These are phyloP conservation scores for Megastigmus dorsalis DNA, from an alignment of 2,888 invertebrate species.

Conservation along the genomic window DNA sequence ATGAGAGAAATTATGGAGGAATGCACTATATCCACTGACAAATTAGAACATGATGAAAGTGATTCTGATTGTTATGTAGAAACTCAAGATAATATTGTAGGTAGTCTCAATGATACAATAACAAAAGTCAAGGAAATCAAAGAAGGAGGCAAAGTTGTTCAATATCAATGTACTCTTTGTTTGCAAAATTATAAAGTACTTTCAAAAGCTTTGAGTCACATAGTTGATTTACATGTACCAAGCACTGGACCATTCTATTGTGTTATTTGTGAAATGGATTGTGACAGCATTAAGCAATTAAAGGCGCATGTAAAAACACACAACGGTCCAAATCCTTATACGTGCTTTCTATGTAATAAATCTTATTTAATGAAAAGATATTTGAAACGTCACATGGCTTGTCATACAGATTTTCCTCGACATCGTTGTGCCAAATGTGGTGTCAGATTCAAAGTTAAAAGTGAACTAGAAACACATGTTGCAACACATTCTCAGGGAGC, in stretches of 20 bases:
- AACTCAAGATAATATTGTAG: constrained; percentile 64
- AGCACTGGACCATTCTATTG: constrained; percentile 76
- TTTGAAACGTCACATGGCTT: constrained; percentile 70
- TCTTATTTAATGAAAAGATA: constrained; percentile 69
- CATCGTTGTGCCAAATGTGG: constrained; percentile 70
- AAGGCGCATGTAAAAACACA: constrained; percentile 78
- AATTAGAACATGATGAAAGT: constrained; percentile 30
- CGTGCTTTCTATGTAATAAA: constrained; percentile 71
- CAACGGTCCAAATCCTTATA: constrained; percentile 77
- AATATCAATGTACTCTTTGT: constrained; percentile 71
- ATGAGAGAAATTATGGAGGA: too few relatives aligned
- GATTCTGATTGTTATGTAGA: constrained; percentile 65
- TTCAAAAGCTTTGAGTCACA: constrained; percentile 64
- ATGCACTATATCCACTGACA: too few relatives aligned
- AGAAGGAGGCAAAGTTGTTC: constrained; percentile 58
- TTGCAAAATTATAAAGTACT: constrained; percentile 67
- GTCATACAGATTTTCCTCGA: constrained; percentile 70
- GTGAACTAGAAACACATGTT: constrained; percentile 66
- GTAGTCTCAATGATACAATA: constrained; percentile 70
- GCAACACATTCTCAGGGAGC: constrained; percentile 61
- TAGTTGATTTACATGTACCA: constrained; percentile 70
- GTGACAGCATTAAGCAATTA: constrained; percentile 77
- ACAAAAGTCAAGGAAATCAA: constrained; percentile 70
- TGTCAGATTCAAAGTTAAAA: constrained; percentile 64
- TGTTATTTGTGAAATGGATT: constrained; percentile 78